Percentiles rank a stretch among this genome's conserved stretches.
phyloP scores from a whole-genome alignment of 2,888 invertebrate genomes.

The Rhimphoctona megacephalus region DNA sequence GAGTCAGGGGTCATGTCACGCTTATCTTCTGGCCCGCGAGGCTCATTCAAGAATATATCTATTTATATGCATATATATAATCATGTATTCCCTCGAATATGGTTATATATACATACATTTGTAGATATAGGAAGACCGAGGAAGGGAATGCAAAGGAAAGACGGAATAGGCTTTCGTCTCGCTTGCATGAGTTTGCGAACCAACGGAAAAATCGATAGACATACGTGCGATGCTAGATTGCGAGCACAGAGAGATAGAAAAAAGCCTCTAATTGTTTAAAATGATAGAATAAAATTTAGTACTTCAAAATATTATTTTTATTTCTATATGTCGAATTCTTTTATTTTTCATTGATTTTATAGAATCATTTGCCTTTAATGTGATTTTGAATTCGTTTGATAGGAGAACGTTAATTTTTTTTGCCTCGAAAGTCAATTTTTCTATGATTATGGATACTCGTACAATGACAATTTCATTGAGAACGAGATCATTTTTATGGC shows the following conservation, averaged over 20 bases:
- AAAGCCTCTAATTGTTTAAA: not conserved
- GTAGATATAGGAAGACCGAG: conserved; percentile 35
- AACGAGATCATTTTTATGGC: not conserved
- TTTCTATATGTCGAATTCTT: not conserved
- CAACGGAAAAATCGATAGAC: conserved; percentile 48
- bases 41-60: conserved; percentile 55
- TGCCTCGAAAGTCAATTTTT: not conserved
- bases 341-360: not conserved
- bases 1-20: conserved; percentile 80
- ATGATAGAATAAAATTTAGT: not conserved
- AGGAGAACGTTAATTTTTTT: not conserved
- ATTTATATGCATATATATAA: not conserved
- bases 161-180: conserved; percentile 52
- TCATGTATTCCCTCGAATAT: conserved; percentile 4
- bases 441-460: too few relatives aligned
- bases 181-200: conserved; percentile 55
- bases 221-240: conserved; percentile 38
- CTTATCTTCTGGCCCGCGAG: conserved; percentile 73
- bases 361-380: not conserved
- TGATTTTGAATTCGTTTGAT: not conserved
- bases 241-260: conserved; percentile 34
- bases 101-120: not conserved
- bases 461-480: not conserved
- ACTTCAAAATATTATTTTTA: not conserved
- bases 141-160: conserved; percentile 11